Base-by-base conservation (phyloP, 2,797 vertebrate genomes). In the Columba guinea region DNA sequence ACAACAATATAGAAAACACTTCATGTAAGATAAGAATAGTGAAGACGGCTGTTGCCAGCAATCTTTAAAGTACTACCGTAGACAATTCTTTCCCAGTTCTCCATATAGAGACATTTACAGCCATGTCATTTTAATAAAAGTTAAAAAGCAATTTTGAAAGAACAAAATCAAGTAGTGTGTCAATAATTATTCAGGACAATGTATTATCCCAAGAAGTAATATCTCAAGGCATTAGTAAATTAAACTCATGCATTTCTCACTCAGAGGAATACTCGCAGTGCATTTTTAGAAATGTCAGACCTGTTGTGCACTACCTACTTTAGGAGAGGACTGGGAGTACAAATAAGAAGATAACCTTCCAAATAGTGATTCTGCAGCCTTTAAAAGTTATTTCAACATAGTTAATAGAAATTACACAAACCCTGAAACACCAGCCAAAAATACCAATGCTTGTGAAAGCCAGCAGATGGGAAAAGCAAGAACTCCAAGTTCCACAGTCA, bases 361-460 rank as follows among this genome's bases (percentile, higher is more conserved):
- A 94, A 93, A 92, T 11, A 84, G 20, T 4, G 35, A 91, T 85
- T 74, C 58, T 86, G 37, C 60, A 92, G 92, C 84, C 94, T 95
- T 93, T 92, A 83, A 93, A 94, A 89, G 64, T 77, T 83, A 60
- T 94, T 97, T 94, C 92, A 95, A 90, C 86, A 94, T 17, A 80
- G 84, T 95, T 94, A 90, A 94, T 75, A 94, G 62, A 86, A 96
- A 84, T 92, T 92, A 93, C 94, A 95, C 89, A 96, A 96, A 93
- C 79, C 32, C 37, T 73, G 1, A 55, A 88, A 90, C 73, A 84
- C 52, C 63, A 75, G 87, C 95, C 89, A 97, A 94, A 95, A 95
- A 94, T 83, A 93, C 73, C 79, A 90, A 32, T 18, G 83, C 94
- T 93, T 93, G 94, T 94, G 91, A 96, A 96, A 95, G 86, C 41